phyloP scores from a whole-genome alignment of 2,888 invertebrate genomes.

The Lithodes maja region DNA sequence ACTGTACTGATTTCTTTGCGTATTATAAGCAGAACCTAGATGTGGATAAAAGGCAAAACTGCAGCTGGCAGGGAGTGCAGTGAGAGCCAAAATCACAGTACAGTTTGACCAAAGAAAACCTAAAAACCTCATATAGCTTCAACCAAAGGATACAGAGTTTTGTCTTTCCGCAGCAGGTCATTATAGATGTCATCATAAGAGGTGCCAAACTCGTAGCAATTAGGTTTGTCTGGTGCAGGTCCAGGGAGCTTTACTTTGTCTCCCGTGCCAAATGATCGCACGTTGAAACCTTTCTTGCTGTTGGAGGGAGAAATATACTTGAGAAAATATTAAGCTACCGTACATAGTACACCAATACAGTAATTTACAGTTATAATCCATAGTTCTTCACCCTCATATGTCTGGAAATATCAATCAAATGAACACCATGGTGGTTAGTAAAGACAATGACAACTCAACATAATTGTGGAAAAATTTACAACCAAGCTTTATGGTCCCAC shows the following conservation, averaged over 20 bases:
- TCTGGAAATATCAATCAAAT: no score
- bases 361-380: background rate
- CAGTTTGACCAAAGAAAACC: no score
- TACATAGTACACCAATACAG: background rate
- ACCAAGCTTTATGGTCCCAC: no score
- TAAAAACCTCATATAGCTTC: background rate
- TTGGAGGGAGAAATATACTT: background rate
- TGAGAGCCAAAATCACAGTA: no score
- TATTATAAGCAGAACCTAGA: no score
- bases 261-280: constrained; percentile 94
- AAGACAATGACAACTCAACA: no score
- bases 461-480: no score
- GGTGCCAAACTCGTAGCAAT: constrained; percentile 96
- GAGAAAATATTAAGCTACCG: no score
- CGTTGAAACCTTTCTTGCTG: constrained; percentile 97
- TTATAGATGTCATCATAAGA: constrained; percentile 97
- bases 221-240: constrained; percentile 90
- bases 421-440: no score
- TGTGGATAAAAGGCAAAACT: no score
- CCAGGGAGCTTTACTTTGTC: constrained; percentile 98
- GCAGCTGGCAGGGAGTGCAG: no score
- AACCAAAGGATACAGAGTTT: constrained; percentile 84
- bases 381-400: background rate
- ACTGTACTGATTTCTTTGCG: no score
- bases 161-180: constrained; percentile 91